phyloP scores from a whole-genome alignment of 2,797 vertebrate species.

The Pseudochirops corinnae region DNA sequence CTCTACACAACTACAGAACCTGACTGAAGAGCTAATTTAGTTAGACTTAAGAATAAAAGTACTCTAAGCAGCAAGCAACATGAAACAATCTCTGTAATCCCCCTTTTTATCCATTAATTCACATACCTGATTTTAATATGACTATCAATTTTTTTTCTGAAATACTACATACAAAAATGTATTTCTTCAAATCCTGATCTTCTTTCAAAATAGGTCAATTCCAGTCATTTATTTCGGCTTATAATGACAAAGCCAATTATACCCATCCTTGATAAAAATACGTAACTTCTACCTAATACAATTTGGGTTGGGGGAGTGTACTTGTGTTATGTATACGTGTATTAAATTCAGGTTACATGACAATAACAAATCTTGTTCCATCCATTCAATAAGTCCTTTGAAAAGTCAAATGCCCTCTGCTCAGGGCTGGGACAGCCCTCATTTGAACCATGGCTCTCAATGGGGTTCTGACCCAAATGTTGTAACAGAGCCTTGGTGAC shows the following conservation, averaged over 20 bases:
- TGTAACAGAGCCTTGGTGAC: conserved; percentile 64
- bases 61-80: not conserved
- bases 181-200: not conserved
- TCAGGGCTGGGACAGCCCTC: not conserved
- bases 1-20: not conserved
- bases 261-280: not conserved
- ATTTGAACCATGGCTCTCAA: not conserved
- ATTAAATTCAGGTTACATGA: not conserved
- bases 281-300: not conserved
- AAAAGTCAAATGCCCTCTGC: conserved; percentile 26
- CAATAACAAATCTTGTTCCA: not conserved
- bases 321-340: not conserved
- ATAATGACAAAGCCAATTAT: not conserved
- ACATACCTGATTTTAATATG: not conserved
- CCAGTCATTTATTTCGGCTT: not conserved
- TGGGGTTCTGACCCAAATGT: conserved; percentile 22
- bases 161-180: not conserved
- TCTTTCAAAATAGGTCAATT: not conserved
- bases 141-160: conserved; percentile 16
- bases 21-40: not conserved
- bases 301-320: not conserved
- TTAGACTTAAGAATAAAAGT: not conserved
- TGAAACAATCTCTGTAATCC: not conserved
- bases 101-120: conserved; percentile 9
- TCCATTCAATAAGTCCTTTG: conserved; percentile 35